These are phyloP conservation scores for Calyptommatus sinebrachiatus DNA, from an alignment of 2,113 vertebrate genomes.

Conservation along the genomic window DNA sequence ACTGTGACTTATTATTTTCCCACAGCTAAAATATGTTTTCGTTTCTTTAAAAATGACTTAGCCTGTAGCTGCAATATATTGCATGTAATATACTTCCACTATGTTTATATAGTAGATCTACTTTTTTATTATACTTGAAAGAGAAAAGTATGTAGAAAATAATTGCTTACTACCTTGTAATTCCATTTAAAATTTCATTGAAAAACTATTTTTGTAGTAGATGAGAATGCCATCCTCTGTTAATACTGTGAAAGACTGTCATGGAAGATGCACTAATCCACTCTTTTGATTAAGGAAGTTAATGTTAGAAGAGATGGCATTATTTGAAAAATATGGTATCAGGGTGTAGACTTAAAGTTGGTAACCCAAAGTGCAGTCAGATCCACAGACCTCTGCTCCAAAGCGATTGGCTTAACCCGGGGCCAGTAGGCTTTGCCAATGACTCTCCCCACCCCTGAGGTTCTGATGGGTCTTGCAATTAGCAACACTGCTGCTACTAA, in stretches of 20 bases:
- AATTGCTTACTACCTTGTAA: constrained; percentile 38
- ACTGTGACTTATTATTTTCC: constrained; percentile 27
- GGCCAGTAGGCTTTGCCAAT: no score
- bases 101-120: constrained; percentile 56
- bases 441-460: no score
- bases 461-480: no score
- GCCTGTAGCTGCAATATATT: constrained; percentile 31
- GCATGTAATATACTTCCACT: constrained; percentile 58
- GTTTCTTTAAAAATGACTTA: constrained; percentile 26
- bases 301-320: constrained; percentile 16
- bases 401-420: no score
- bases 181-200: constrained; percentile 39
- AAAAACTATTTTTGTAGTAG: constrained; percentile 40
- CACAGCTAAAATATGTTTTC: constrained; percentile 43
- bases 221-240: constrained; percentile 33
- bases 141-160: constrained; percentile 36
- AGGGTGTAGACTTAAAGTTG: constrained; percentile 26
- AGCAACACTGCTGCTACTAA: no score
- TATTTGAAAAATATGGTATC: constrained; percentile 24
- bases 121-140: constrained; percentile 53
- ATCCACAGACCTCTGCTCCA: no score
- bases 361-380: constrained; percentile 32
- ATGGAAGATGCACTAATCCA: constrained; percentile 29
- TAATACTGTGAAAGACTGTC: constrained; percentile 34
- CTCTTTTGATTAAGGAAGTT: constrained; percentile 23